A percentile compares a stretch with the other conserved stretches of the same genome.
Conservation (phyloP, 2,888 invertebrate genomes). For the Drosophila engyochracea region DNA sequence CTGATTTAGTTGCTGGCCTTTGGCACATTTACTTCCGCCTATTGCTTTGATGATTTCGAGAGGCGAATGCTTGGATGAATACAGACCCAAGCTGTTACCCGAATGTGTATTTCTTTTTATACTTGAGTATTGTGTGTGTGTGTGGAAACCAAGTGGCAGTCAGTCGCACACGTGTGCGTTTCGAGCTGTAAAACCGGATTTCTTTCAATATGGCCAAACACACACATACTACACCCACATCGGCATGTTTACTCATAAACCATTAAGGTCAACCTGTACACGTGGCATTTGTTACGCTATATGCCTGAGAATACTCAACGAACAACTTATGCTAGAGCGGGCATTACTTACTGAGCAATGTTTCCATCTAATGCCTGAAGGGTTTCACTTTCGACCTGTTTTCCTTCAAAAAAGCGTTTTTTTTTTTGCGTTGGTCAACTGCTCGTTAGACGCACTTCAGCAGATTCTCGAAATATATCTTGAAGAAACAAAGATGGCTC, state of each 20-base stretch:
- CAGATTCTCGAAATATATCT: constrained; percentile 5
- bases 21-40: constrained; percentile 18
- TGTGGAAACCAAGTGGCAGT: constrained; percentile 6
- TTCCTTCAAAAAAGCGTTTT: neutral
- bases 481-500: neutral
- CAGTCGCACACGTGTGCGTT: constrained; percentile 32
- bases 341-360: constrained; percentile 13
- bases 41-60: constrained; percentile 38
- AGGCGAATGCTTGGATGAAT: constrained; percentile 1
- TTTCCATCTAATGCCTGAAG: constrained; percentile 13
- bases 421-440: constrained; percentile 7
- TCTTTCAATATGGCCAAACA: constrained; percentile 16
- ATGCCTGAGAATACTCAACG: constrained; percentile 2
- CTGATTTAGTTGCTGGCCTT: constrained; percentile 38
- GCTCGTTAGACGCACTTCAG: constrained; percentile 33
- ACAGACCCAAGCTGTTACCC: constrained; percentile 11
- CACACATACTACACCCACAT: neutral
- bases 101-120: neutral
- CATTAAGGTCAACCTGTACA: constrained; percentile 15
- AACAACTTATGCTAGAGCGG: constrained; percentile 1
- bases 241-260: constrained; percentile 6
- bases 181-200: constrained; percentile 53
- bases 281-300: constrained; percentile 20
- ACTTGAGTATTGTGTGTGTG: neutral
- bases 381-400: constrained; percentile 14